Evolutionary conservation across 92 coral and sea anemone species (phyloP).

Genomic region (Siderastrea radians): DNA sequence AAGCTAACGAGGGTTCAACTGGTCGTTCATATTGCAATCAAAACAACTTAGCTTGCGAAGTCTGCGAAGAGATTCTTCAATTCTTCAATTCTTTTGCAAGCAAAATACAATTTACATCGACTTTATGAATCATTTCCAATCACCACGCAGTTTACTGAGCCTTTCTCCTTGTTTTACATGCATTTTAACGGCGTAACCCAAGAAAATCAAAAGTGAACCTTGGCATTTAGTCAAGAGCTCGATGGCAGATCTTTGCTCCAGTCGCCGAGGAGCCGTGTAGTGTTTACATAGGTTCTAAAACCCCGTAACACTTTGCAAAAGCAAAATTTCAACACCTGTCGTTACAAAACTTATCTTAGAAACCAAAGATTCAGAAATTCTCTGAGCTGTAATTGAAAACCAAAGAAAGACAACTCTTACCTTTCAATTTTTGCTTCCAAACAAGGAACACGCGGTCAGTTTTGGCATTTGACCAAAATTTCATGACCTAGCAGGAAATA

Average conservation of each 20-base stretch:
- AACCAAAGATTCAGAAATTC: not conserved
- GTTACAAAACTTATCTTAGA: not conserved
- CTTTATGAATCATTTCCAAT: not conserved
- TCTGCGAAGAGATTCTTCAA: too few relatives aligned
- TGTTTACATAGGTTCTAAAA: constrained; percentile 11
- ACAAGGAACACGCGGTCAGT: constrained; percentile 17
- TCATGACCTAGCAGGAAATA: constrained; percentile 36
- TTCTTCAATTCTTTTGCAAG: not conserved
- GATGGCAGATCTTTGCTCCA: not conserved
- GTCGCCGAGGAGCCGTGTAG: not conserved
- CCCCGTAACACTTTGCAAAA: not conserved
- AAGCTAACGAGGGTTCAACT: not conserved
- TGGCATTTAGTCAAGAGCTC: not conserved
- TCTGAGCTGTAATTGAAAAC: not conserved
- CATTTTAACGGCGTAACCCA: not conserved
- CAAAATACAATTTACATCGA: not conserved
- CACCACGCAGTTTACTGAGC: too few relatives aligned
- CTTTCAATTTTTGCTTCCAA: not conserved
- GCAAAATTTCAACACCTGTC: not conserved
- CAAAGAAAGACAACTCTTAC: constrained; percentile 9
- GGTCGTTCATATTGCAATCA: constrained; percentile 11
- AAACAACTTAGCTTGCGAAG: not conserved
- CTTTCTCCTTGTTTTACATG: not conserved
- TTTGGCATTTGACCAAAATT: not conserved
- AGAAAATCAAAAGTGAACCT: not conserved